Evolutionary conservation across 1,140 invertebrate genomes (phyloP), one percentile per base, ranked within the genome.

Genomic region (Leguminivora glycinivorella): DNA sequence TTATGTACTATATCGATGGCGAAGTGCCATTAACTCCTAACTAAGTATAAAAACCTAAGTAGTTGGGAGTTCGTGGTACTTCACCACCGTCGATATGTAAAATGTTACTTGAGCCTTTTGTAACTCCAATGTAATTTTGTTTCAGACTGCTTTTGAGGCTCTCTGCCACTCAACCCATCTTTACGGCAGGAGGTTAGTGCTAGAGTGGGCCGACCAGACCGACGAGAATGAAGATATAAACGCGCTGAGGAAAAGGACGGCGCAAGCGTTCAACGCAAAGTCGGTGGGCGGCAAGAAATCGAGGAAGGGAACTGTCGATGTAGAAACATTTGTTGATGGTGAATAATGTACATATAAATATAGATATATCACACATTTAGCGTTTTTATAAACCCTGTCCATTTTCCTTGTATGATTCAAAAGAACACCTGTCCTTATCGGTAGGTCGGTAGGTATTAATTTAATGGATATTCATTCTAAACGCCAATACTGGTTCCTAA

Each of bases 121-220:
- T n/a, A n/a, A n/a, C n/a, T n/a, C n/a, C n/a, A 22, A 63, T 75
- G 4, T 43, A 14, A 4, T 70, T 63, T 72, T 63, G 40, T 93
- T 93, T 56, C 84, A 98, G 96, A 94, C 94, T 85, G 98, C 98
- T 0, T 98, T 99, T 92, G 96, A 98, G 75, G 95, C 98, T 0
- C 83, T 99, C 0, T 96, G 95, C 78, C 97, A 98, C 87, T 99
- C 98, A 80, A 99, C 99, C 73, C 99, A 99, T 94, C 96, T 99
- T 87, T 99, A 98, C 87, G 98, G 98, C 3, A 93, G 99, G 77
- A 93, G 98, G 47, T 92, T 99, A 74, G 98, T 99, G 0, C 91
- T 99, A 19, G 98, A 99, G 93, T 99, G 99, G 99, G 98, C 98
- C 0, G 94, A 96, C 43, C 93, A 94, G n/a, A 95, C 95, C 38